A percentile compares a stretch with the other conserved stretches of the same genome.
Conservation (phyloP, 64 coral and sea anemone genomes). For the Montipora sp. region DNA sequence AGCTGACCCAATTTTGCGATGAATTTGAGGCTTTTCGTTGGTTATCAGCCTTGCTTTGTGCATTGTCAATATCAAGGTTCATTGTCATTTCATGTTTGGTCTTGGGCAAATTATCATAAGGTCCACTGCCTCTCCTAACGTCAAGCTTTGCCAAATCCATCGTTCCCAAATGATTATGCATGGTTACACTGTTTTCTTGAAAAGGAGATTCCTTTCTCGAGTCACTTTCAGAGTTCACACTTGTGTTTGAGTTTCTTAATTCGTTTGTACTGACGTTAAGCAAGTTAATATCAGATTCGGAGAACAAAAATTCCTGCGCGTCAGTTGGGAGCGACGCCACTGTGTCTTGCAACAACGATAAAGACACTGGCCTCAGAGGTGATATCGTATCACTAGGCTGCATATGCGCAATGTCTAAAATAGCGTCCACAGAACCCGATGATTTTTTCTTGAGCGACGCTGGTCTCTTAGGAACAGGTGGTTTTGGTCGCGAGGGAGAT, state of each 20-base stretch:
- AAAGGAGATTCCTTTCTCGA: background rate
- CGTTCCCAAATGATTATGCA: constrained; percentile 16
- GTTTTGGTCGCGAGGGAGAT: constrained; percentile 20
- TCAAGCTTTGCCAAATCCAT: constrained; percentile 1
- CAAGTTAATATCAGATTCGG: background rate
- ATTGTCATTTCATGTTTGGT: background rate
- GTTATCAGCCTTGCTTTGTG: background rate
- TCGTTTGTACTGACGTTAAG: background rate
- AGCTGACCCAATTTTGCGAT: constrained; percentile 33
- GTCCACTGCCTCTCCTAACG: constrained; percentile 19
- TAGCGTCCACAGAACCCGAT: background rate
- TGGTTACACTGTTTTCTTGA: background rate
- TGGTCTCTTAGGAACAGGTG: constrained; percentile 29
- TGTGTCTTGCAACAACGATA: constrained; percentile 57
- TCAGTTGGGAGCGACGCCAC: constrained; percentile 57
- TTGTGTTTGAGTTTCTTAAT: background rate
- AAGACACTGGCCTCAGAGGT: constrained; percentile 57
- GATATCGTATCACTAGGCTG: constrained; percentile 6
- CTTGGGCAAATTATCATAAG: constrained; percentile 3
- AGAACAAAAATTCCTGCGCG: constrained; percentile 46
- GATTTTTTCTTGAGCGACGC: constrained; percentile 5
- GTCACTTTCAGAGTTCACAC: background rate
- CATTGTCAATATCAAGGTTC: background rate
- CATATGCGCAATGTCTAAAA: background rate
- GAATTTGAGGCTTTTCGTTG: background rate